These are phyloP conservation scores for Chlorodrepanis virens DNA, from an alignment of 2,113 vertebrate genomes.

Conservation along the genomic window DNA sequence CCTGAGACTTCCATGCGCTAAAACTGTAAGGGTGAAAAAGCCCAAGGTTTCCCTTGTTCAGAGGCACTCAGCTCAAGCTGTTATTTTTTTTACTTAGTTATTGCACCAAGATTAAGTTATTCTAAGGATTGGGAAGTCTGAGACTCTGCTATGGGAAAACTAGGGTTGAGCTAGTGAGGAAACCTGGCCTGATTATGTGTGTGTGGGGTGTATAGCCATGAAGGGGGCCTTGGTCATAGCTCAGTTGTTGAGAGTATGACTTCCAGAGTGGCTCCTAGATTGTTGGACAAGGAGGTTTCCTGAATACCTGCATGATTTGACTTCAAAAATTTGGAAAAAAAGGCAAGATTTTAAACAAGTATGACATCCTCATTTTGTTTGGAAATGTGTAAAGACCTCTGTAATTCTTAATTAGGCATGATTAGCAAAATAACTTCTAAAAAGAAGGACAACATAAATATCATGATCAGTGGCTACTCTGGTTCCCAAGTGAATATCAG, in stretches of 20 bases:
- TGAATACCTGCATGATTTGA: neutral
- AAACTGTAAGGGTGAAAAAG: neutral
- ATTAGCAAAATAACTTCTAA: neutral
- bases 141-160: neutral
- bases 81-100: neutral
- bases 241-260: neutral
- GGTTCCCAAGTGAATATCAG: neutral
- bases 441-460: neutral
- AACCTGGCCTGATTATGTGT: neutral
- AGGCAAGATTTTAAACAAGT: neutral
- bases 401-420: neutral
- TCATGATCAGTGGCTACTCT: neutral
- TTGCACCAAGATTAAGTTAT: neutral
- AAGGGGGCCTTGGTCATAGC: neutral
- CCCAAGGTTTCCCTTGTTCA: neutral
- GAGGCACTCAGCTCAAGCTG: neutral
- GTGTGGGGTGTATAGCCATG: too few relatives aligned
- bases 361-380: neutral
- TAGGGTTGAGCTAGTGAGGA: neutral
- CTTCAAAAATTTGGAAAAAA: neutral
- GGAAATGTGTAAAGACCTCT: neutral
- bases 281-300: neutral
- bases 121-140: neutral
- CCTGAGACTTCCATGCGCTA: fast-evolving
- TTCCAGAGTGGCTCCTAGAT: too few relatives aligned